These are phyloP conservation scores for Erebia aethiops DNA, from an alignment of 2,888 invertebrate species.

Conservation along the genomic window DNA sequence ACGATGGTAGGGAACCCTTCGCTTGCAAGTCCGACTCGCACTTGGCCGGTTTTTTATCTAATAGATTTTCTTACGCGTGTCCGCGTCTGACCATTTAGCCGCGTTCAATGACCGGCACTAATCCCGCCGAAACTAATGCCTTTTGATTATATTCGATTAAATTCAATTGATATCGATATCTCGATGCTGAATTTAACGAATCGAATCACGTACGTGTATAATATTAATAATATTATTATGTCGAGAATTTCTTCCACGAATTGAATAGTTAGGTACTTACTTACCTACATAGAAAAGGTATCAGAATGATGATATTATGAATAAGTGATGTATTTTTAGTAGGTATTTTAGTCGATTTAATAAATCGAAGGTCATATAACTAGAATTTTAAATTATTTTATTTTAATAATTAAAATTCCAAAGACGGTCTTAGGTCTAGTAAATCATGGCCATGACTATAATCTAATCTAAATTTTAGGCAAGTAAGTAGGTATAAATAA, in stretches of 20 bases:
- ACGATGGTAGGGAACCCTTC: background rate
- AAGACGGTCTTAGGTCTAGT: no score
- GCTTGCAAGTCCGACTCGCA: background rate
- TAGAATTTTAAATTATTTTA: no score
- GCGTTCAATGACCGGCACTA: conserved; percentile 17
- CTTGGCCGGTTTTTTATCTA: background rate
- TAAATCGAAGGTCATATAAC: no score
- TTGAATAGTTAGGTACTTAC: background rate
- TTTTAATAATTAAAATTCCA: no score
- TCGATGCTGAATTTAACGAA: background rate
- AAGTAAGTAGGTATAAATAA: no score
- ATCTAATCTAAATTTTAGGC: no score
- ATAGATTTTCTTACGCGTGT: conserved; percentile 9
- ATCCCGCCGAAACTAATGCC: conserved; percentile 14
- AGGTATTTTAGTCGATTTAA: no score
- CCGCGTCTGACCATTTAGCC: background rate
- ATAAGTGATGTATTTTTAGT: no score
- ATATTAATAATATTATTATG: background rate
- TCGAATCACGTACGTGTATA: conserved; percentile 3
- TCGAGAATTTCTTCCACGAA: background rate
- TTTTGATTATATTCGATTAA: conserved; percentile 15
- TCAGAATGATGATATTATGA: no score
- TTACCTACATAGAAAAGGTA: no score
- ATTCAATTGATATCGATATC: no score
- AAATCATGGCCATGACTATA: no score